Conservation (phyloP, 2,113 vertebrate genomes). For the Lethenteron reissneri region DNA sequence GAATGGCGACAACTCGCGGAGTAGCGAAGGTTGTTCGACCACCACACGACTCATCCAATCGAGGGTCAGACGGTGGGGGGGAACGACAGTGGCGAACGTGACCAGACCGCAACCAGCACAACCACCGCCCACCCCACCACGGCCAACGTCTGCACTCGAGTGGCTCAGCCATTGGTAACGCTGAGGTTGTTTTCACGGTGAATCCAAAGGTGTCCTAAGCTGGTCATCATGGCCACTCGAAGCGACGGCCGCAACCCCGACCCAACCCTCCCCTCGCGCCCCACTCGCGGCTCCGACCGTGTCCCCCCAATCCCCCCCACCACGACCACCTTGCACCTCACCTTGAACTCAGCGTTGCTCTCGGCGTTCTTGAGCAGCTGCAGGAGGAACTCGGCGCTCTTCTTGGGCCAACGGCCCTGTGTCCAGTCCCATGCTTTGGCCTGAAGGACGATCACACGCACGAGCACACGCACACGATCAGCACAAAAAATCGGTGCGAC, state of each 20-base stretch:
- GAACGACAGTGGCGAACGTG: no score
- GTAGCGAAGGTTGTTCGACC: no score
- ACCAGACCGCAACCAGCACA: no score
- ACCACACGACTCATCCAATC: no score
- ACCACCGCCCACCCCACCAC: no score
- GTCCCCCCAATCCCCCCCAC: neutral
- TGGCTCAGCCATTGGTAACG: conserved; percentile 9
- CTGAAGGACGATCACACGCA: conserved; percentile 18
- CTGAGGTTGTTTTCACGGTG: conserved; percentile 18
- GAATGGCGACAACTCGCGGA: no score
- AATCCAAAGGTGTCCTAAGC: conserved; percentile 48
- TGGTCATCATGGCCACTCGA: conserved; percentile 26
- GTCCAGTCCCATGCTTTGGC: conserved; percentile 94
- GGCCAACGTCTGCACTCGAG: neutral
- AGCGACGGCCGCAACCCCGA: neutral
- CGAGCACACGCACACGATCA: no score
- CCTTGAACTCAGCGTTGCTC: conserved; percentile 96
- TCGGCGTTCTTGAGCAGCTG: conserved; percentile 97
- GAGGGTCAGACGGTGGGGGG: no score
- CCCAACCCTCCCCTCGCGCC: neutral
- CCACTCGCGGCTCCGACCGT: neutral
- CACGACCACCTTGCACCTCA: conserved; percentile 10
- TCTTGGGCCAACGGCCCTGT: conserved; percentile 91
- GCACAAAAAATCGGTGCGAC: no score
- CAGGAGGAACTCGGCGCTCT: conserved; percentile 80